These are phyloP conservation scores for Limnephilus rhombicus DNA, from an alignment of 2,888 invertebrate genomes.

Conservation along the genomic window DNA sequence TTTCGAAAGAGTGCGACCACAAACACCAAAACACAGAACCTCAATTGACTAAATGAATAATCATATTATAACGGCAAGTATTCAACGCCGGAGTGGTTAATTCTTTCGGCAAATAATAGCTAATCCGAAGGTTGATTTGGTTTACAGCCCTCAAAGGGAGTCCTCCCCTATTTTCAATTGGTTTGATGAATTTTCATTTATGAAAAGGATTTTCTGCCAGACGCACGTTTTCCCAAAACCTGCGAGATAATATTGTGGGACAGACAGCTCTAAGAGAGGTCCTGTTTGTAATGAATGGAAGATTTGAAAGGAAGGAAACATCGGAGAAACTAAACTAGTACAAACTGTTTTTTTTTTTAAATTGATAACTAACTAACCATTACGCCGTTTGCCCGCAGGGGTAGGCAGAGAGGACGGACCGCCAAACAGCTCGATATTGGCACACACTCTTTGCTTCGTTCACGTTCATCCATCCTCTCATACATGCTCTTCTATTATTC, in stretches of 20 bases:
- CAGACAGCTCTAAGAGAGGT: not conserved
- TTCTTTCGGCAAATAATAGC: not conserved
- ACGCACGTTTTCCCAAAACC: not conserved
- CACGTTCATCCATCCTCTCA: no score
- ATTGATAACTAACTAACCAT: no score
- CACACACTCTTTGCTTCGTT: no score
- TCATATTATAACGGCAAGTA: not conserved
- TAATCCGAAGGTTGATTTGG: not conserved
- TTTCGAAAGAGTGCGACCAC: no score
- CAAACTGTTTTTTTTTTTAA: not conserved
- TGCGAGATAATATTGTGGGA: not conserved
- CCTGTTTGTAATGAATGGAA: not conserved
- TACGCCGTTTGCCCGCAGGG: no score
- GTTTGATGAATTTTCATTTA: constrained; percentile 31
- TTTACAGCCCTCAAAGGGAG: not conserved
- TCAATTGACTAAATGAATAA: not conserved
- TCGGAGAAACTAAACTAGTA: not conserved
- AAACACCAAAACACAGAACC: no score
- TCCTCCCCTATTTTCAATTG: not conserved
- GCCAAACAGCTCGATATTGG: no score
- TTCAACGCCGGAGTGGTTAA: not conserved
- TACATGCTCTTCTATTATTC: no score
- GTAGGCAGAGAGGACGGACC: no score
- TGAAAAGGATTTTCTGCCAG: constrained; percentile 43
- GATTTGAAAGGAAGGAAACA: not conserved